Percentiles rank a stretch among this genome's conserved stretches.
These are phyloP conservation scores for Athetis lepigone DNA, from an alignment of 2,888 invertebrate genomes.

Conservation along the genomic window DNA sequence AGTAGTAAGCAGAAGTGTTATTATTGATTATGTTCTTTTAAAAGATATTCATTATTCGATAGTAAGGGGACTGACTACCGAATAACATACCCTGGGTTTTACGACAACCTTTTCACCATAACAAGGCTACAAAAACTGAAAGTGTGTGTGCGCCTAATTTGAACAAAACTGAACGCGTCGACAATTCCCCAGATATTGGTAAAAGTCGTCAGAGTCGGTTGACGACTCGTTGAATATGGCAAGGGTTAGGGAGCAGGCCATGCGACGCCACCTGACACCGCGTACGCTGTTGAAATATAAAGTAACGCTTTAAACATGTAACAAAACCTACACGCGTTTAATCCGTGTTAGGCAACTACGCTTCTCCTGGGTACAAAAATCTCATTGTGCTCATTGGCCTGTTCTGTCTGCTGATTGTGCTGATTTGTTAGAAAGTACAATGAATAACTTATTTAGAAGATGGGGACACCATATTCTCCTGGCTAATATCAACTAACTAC, in stretches of 20 bases:
- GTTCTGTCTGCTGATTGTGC: too few relatives aligned
- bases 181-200: constrained; percentile 14
- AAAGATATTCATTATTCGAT: too few relatives aligned
- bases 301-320: constrained; percentile 13
- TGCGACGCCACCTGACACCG: constrained; percentile 20
- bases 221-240: constrained; percentile 34
- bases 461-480: too few relatives aligned
- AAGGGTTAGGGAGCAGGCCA: constrained; percentile 10
- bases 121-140: constrained; percentile 8
- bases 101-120: neutral
- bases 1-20: too few relatives aligned
- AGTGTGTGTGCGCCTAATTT: constrained; percentile 14
- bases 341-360: too few relatives aligned
- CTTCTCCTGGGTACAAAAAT: too few relatives aligned
- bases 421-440: too few relatives aligned
- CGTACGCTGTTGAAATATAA: constrained; percentile 20
- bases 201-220: constrained; percentile 13
- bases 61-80: too few relatives aligned
- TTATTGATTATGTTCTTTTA: too few relatives aligned
- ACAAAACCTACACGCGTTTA: neutral
- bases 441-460: too few relatives aligned
- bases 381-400: too few relatives aligned
- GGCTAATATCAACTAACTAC: too few relatives aligned
- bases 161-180: constrained; percentile 36
- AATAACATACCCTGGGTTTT: constrained; percentile 2